phyloP scores from a whole-genome alignment of 2,113 vertebrate genomes.

The Coptodon bakossiorum region DNA sequence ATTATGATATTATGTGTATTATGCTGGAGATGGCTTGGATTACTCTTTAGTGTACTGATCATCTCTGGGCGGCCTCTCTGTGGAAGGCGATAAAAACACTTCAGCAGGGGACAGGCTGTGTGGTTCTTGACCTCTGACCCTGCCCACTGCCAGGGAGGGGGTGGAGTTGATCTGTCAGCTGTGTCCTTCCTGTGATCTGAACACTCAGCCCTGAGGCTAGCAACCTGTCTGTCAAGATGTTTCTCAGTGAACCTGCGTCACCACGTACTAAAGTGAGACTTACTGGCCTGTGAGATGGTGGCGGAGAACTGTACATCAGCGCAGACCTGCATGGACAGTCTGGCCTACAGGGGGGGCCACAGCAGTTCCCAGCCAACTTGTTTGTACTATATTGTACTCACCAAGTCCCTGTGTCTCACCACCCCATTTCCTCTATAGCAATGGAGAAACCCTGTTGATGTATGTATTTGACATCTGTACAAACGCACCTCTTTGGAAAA shows the following conservation, averaged over 20 bases:
- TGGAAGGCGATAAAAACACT: slow-evolving; percentile 34
- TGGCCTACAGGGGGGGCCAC: slow-evolving; percentile 29
- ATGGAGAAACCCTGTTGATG: slow-evolving; percentile 62
- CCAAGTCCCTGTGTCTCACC: slow-evolving; percentile 58
- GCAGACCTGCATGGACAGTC: slow-evolving; percentile 36
- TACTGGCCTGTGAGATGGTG: not conserved
- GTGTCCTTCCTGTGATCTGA: slow-evolving; percentile 27
- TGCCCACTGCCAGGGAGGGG: slow-evolving; percentile 47
- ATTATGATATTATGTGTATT: slow-evolving; percentile 62
- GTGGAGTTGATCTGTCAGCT: slow-evolving; percentile 31
- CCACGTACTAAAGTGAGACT: slow-evolving; percentile 38
- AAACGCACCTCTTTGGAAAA: slow-evolving; percentile 68
- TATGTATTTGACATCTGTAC: slow-evolving; percentile 71
- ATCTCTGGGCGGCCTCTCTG: slow-evolving; percentile 31
- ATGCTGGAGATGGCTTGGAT: slow-evolving; percentile 63
- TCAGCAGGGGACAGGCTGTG: slow-evolving; percentile 27
- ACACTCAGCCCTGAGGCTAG: slow-evolving; percentile 37
- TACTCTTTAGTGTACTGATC: slow-evolving; percentile 46
- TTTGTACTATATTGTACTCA: slow-evolving; percentile 71
- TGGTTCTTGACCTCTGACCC: slow-evolving; percentile 41
- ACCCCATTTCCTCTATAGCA: slow-evolving; percentile 55
- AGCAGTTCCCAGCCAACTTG: slow-evolving; percentile 54
- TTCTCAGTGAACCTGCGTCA: slow-evolving; percentile 31
- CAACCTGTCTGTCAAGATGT: slow-evolving; percentile 32
- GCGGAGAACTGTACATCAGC: slow-evolving; percentile 37